Conservation (phyloP, 2,113 vertebrate species). For the Eulacestoma nigropectus region DNA sequence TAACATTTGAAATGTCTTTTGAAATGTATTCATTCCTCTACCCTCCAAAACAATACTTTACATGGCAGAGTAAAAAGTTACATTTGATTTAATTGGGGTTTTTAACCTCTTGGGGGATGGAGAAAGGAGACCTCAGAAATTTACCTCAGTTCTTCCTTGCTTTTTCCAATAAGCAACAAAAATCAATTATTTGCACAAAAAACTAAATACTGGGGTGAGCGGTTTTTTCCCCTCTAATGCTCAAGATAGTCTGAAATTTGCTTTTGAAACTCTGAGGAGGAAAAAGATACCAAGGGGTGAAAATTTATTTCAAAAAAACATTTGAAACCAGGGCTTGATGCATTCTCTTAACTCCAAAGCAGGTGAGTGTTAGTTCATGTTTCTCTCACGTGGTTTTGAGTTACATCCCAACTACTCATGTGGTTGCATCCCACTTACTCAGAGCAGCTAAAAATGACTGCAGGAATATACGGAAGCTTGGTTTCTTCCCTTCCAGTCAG, state of each 20-base stretch:
- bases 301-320: background rate
- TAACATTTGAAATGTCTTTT: background rate
- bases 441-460: background rate
- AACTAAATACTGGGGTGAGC: background rate
- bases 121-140: background rate
- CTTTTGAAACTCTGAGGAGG: background rate
- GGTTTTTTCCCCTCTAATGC: background rate
- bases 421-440: background rate
- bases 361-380: background rate
- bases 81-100: background rate
- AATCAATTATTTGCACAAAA: background rate
- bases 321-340: background rate
- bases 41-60: background rate
- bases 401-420: background rate
- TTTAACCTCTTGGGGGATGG: background rate
- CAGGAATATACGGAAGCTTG: background rate
- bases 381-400: background rate
- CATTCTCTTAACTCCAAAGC: background rate
- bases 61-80: background rate
- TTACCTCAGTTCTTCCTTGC: background rate
- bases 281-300: background rate
- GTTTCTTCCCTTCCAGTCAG: background rate
- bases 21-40: background rate
- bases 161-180: background rate
- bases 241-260: background rate